Conservation (phyloP, 1,140 invertebrate genomes). For the Acromyrmex heyeri region DNA sequence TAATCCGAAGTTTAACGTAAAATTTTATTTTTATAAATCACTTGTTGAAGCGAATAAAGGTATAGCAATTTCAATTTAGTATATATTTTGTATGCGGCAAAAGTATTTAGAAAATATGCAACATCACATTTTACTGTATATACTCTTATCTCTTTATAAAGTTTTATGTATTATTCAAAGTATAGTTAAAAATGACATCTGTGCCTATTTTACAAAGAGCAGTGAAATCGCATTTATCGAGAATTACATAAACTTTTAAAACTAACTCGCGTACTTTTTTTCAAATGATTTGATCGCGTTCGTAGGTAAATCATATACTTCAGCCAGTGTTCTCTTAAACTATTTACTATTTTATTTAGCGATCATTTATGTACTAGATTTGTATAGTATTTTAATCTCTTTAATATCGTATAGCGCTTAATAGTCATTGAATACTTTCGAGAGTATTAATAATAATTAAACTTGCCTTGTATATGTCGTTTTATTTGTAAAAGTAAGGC, state of each 20-base stretch:
- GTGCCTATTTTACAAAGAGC: slow-evolving; percentile 51
- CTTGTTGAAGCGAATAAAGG: slow-evolving; percentile 1
- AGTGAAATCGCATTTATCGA: slow-evolving; percentile 45
- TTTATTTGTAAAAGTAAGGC: slow-evolving; percentile 21
- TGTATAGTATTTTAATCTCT: slow-evolving; percentile 28
- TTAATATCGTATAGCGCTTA: neutral
- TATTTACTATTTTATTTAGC: slow-evolving; percentile 9
- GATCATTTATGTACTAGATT: slow-evolving; percentile 3
- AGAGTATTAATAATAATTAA: slow-evolving; percentile 36
- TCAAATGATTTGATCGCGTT: slow-evolving; percentile 7
- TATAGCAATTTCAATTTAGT: slow-evolving; percentile 11
- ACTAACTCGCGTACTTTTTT: slow-evolving; percentile 12
- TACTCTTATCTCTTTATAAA: slow-evolving; percentile 29
- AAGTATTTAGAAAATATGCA: slow-evolving; percentile 24
- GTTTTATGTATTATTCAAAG: slow-evolving; percentile 37
- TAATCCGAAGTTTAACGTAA: slow-evolving; percentile 34
- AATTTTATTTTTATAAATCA: slow-evolving; percentile 31
- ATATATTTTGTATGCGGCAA: slow-evolving; percentile 24
- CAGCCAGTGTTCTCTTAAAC: slow-evolving; percentile 11
- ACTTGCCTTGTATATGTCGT: slow-evolving; percentile 32
- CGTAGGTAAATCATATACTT: slow-evolving; percentile 22
- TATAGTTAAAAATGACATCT: slow-evolving; percentile 31
- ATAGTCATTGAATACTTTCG: slow-evolving; percentile 18
- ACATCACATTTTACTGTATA: slow-evolving; percentile 41
- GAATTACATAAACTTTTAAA: slow-evolving; percentile 7